Base-by-base conservation (phyloP, 2,888 invertebrate species). In the Ommatoiulus sabulosus region DNA sequence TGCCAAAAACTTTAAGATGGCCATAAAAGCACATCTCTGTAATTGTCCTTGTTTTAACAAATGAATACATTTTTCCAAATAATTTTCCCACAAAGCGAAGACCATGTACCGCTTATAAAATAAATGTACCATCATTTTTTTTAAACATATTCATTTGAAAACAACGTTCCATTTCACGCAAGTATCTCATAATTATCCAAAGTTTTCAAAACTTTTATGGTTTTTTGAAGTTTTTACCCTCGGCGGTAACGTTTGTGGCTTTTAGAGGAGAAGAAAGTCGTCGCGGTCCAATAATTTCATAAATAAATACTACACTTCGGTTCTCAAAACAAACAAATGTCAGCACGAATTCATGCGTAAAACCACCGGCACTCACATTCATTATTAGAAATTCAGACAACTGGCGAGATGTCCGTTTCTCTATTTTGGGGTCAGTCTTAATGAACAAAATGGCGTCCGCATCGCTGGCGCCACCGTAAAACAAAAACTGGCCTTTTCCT, bases 341-440 rank as follows among this genome's bases (percentile, higher is more conserved):
- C n/a, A 17, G 17, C n/a, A 24, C 20, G 20, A 72, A 63, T n/a
- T n/a, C 17, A 63, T 63, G 72, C 72, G 72, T 72, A 5, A 72
- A n/a, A 72, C 5, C 72, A 72, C 20, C 1, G 24, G 24, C 7
- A 8, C 20, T 6, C 72, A 72, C 8, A 20, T 3, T 20, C 6
- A 72, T 52, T 52, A 52, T 17, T 24, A 20, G 4, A n/a, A 63
- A 5, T 63, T n/a, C 7, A n/a, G 57, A 57, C 17, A 57, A 15
- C 15, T 7, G 24, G 2, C 52, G 57, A 87, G 20, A 52, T 48
- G 87, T 52, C 87, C 43, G 24, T 57, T 87, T 57, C n/a, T n/a
- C 35, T 35, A 52, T 87, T 87, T 87, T 57, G 52, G 87, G 52
- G 52, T 87, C 46, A 43, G 52, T 52, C 48, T 20, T 48, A 44